phyloP scores from a whole-genome alignment of 2,113 vertebrate genomes.

The Loxodonta africana region DNA sequence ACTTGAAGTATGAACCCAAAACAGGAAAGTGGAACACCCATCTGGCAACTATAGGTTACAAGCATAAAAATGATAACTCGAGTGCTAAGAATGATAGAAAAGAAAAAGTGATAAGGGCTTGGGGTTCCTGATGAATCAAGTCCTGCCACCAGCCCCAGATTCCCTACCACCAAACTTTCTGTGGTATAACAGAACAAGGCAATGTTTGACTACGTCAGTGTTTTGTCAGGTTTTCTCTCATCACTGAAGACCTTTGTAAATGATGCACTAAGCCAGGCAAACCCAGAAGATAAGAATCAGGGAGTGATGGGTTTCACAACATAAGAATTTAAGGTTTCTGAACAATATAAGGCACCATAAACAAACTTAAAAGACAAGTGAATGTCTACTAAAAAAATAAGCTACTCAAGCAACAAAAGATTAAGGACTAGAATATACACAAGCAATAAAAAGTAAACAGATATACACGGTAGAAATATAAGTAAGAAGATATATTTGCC shows the following conservation, averaged over 20 bases:
- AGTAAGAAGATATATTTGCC: neutral
- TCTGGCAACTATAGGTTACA: neutral
- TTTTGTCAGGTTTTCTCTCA: neutral
- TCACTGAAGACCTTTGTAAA: neutral
- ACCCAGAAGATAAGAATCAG: neutral
- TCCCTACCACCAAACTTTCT: too few relatives aligned
- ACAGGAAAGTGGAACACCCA: neutral
- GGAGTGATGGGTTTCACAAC: too few relatives aligned
- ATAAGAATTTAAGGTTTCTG: neutral
- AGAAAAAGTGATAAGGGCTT: neutral
- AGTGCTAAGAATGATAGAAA: neutral
- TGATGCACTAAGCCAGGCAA: neutral
- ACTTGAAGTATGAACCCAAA: neutral
- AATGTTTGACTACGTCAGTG: neutral
- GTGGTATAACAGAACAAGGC: too few relatives aligned
- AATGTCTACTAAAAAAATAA: neutral
- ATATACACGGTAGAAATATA: neutral
- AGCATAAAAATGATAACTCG: neutral
- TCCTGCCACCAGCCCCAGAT: neutral
- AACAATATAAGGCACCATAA: neutral
- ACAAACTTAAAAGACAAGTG: neutral
- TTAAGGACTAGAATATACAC: neutral
- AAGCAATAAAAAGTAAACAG: neutral
- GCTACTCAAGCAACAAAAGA: neutral
- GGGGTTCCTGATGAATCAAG: neutral